Percentiles rank a stretch among this genome's conserved stretches.
phyloP scores from a whole-genome alignment of 92 coral and sea anemone species.

The Bergia sp. region DNA sequence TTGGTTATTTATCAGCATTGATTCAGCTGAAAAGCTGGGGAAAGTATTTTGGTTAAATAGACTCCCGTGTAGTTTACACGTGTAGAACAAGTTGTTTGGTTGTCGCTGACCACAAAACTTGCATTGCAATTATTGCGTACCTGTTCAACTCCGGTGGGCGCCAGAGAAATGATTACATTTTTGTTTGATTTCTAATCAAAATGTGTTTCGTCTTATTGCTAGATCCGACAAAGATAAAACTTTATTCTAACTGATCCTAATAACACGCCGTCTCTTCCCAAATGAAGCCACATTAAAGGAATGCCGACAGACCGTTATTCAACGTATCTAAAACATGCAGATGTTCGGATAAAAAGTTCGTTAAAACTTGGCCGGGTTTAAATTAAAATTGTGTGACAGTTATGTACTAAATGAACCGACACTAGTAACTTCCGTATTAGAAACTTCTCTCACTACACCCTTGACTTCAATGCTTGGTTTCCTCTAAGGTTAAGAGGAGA shows the following conservation, averaged over 20 bases:
- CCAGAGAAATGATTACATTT: conserved; percentile 3
- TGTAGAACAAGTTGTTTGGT: neutral
- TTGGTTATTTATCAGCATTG: too few relatives aligned
- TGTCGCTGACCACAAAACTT: neutral
- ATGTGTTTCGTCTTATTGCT: neutral
- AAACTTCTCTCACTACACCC: too few relatives aligned
- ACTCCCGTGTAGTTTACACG: neutral
- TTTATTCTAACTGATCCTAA: neutral
- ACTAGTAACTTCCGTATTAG: neutral
- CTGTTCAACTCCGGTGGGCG: conserved; percentile 36
- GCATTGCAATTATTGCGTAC: neutral
- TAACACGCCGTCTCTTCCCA: neutral
- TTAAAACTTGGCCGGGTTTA: neutral
- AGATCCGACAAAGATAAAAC: conserved; percentile 36
- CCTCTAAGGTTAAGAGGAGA: too few relatives aligned
- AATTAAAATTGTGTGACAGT: conserved; percentile 19
- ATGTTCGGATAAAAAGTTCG: conserved; percentile 1
- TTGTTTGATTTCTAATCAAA: neutral
- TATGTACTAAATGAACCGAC: neutral
- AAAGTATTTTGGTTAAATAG: too few relatives aligned
- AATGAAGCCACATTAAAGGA: conserved; percentile 24
- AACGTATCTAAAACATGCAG: conserved; percentile 4
- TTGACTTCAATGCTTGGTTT: too few relatives aligned
- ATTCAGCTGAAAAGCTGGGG: too few relatives aligned
- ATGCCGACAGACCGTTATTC: conserved; percentile 12